phyloP scores from a whole-genome alignment of 2,113 vertebrate genomes.

The Triplophysa dalaica region DNA sequence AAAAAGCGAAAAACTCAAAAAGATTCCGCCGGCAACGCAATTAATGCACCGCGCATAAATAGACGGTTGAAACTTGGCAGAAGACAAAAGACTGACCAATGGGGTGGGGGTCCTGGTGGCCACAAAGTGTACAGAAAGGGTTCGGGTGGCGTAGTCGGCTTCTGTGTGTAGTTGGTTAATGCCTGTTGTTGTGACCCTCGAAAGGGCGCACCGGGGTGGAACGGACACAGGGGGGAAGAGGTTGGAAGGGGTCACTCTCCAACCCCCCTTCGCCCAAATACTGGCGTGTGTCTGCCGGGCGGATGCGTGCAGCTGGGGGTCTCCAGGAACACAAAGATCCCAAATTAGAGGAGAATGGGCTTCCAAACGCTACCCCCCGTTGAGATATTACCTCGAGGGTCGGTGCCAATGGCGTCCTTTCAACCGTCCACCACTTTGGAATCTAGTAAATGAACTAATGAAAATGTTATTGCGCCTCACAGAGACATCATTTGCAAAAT shows the following conservation, averaged over 20 bases:
- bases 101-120: not conserved
- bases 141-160: not conserved
- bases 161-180: conserved; percentile 38
- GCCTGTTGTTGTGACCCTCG: conserved; percentile 31
- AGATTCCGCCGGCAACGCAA: conserved; percentile 63
- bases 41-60: conserved; percentile 67
- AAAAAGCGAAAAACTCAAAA: conserved; percentile 66
- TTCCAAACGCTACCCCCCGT: conserved; percentile 36
- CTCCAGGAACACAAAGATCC: conserved; percentile 31
- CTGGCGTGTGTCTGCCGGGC: conserved; percentile 51
- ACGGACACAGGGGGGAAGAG: conserved; percentile 15
- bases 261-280: conserved; percentile 27
- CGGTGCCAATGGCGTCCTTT: not conserved
- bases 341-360: conserved; percentile 52
- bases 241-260: not conserved
- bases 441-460: conserved; percentile 5
- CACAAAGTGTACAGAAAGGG: conserved; percentile 20
- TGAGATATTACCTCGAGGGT: conserved; percentile 15
- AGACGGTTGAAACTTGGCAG: conserved; percentile 66
- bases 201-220: conserved; percentile 53
- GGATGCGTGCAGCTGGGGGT: conserved; percentile 35
- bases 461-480: conserved; percentile 8
- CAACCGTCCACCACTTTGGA: conserved; percentile 9
- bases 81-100: conserved; percentile 63
- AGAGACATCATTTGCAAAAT: not conserved